Evolutionary conservation across 2,113 vertebrate genomes (phyloP), one percentile per base, ranked within the genome.

Genomic region (Phaethornis superciliosus): DNA sequence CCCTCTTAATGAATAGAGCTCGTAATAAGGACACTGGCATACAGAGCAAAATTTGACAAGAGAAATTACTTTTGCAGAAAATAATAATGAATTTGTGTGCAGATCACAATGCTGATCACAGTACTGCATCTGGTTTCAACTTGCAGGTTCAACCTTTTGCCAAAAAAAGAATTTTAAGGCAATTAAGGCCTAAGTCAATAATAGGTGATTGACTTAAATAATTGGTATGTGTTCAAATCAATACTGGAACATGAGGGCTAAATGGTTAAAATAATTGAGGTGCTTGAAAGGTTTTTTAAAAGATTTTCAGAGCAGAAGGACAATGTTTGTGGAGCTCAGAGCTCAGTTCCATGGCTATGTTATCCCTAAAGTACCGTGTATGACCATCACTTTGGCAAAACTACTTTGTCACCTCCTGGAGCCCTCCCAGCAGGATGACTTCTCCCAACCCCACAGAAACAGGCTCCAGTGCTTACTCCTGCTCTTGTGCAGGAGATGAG

Each of bases 121-220:
- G 83, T 74, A 70, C 77, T 74, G 92, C 82, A 55, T 88, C 95
- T 96, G 95, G 49, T 88, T 96, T 94, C 93, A 97, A 94, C 95
- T 87, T 96, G 74, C 86, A 49, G 60, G 64, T 95, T 40, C 95
- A 89, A 95, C 96, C 96, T 95, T 89, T 95, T 37, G 33, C 87
- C 72, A 0, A 81, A 94, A 96, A 47, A 95, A 76, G 85, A 87
- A 96, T 97, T 97, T 97, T 96, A 96, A n/a, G n/a, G n/a, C n/a
- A n/a, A n/a, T n/a, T n/a, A n/a, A n/a, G n/a, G n/a, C n/a, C n/a
- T n/a, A n/a, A n/a, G n/a, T n/a, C n/a, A n/a, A n/a, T n/a, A n/a
- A 97, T 95, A 96, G 95, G 85, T 92, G 64, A 91, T 96, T 95
- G 92, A 80, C 85, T 97, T 94, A 91, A 95, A 95, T 96, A 95